Base-by-base conservation (phyloP, 2,888 invertebrate species). In the Orchestes rusci region DNA sequence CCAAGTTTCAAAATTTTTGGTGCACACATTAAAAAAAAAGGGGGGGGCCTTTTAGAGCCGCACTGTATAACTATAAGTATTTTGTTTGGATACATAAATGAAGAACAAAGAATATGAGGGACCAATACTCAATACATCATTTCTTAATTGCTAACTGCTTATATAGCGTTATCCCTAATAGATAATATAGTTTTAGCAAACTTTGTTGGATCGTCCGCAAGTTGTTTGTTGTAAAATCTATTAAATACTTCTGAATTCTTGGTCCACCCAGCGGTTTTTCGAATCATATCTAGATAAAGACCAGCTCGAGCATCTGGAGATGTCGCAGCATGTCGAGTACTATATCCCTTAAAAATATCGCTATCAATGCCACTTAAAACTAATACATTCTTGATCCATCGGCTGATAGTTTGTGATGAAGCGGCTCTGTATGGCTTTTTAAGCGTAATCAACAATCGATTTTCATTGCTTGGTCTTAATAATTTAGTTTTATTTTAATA, bases 211-310 rank as follows among this genome's bases (percentile, higher is more conserved):
- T 37, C 19, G 12, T 16, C 19, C 19, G 27, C 16, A 3, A 41
- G 16, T 2, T 33, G 41, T 33, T 23, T 41, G 17, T 41, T 41
- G 18, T 41, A 41, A 41, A 41, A 41, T 27, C 20, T 32, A 34
- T 32, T 33, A 41, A 41, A 41, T 12, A 27, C 16, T 12, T 27
- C 28, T 30, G 39, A 41, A 16, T 33, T 41, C 20, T 41, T 12
- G 23, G 34, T 33, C 41, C 41, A 41, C 19, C 41, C 34, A 33
- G 33, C 41, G n/a, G 33, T 41, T 33, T 41, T 17, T 4, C 33
- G 31, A 33, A 41, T 41, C 23, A 19, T 15, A 16, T 32, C 33
- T 20, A 41, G 3, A 23, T 10, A 16, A 5, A 33, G 27, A 12
- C 41, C 41, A n/a, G 17, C 23, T 33, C 41, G 18, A 39, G 18